Evolutionary conservation across 2,797 vertebrate species (phyloP).

Genomic region (Acipenser ruthenus): DNA sequence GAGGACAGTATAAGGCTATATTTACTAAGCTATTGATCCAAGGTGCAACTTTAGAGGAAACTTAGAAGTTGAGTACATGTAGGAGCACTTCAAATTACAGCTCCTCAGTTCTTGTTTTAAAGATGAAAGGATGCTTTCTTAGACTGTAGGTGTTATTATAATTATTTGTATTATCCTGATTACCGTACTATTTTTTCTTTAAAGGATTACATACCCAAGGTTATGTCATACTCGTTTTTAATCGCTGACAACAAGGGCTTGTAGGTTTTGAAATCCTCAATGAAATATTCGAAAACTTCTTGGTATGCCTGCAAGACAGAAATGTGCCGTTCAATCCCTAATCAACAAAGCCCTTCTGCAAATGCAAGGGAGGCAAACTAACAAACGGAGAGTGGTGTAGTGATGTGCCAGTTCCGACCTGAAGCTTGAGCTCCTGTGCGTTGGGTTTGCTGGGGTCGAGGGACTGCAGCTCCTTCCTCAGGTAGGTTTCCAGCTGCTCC

Average conservation of each 20-base stretch:
- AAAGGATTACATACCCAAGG: conserved; percentile 52
- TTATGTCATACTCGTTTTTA: conserved; percentile 74
- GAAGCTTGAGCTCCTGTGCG: conserved; percentile 59
- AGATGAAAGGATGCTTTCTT: background rate
- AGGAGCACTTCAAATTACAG: too few relatives aligned
- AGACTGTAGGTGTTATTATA: background rate
- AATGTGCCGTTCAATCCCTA: background rate
- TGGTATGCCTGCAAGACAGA: conserved; percentile 58
- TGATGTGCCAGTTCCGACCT: conserved; percentile 44
- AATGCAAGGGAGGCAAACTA: conserved; percentile 13
- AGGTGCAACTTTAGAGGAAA: too few relatives aligned
- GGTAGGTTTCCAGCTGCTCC: conserved; percentile 55
- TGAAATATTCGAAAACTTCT: conserved; percentile 69
- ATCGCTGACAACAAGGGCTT: conserved; percentile 71
- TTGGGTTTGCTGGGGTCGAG: conserved; percentile 46
- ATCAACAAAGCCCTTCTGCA: background rate
- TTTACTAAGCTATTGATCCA: too few relatives aligned
- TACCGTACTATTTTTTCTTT: background rate
- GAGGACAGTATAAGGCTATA: too few relatives aligned
- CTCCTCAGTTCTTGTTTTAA: too few relatives aligned
- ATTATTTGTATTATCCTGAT: background rate
- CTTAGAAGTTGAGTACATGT: too few relatives aligned
- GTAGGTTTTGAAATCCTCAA: conserved; percentile 75
- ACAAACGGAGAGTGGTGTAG: background rate
- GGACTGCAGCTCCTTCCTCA: conserved; percentile 56